phyloP scores from a whole-genome alignment of 1,140 invertebrate species.

The Adelges cooleyi region DNA sequence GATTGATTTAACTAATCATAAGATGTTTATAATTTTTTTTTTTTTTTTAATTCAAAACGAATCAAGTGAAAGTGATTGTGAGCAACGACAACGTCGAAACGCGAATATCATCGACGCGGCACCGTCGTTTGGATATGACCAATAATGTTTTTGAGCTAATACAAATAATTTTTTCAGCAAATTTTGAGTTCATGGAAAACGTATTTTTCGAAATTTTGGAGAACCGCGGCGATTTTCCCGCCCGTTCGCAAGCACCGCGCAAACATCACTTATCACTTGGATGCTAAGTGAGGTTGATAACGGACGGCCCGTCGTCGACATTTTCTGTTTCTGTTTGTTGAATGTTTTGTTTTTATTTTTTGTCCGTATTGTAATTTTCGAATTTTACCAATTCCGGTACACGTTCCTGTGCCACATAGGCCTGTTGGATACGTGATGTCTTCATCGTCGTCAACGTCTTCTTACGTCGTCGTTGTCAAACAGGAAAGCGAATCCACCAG shows the following conservation, averaged over 20 bases:
- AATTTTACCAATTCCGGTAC: too few relatives aligned
- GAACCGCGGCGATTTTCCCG: neutral
- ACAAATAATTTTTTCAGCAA: too few relatives aligned
- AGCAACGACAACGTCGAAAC: too few relatives aligned
- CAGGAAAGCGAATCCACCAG: neutral
- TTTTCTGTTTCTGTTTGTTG: conserved; percentile 4
- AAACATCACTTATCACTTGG: conserved; percentile 23
- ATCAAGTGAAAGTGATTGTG: too few relatives aligned
- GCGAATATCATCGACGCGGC: too few relatives aligned
- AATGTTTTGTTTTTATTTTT: neutral
- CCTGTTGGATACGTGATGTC: neutral
- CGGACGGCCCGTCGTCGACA: conserved; percentile 10
- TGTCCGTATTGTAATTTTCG: neutral
- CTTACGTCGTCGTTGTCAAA: conserved; percentile 12
- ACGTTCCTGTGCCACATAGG: neutral
- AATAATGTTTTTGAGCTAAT: too few relatives aligned
- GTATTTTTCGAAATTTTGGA: neutral
- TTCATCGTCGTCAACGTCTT: conserved; percentile 9
- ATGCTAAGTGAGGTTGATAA: conserved; percentile 24
- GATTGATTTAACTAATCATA: too few relatives aligned
- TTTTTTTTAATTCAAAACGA: too few relatives aligned
- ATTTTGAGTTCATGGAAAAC: too few relatives aligned
- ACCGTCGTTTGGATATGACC: too few relatives aligned
- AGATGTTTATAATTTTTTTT: too few relatives aligned
- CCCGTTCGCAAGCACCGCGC: conserved; percentile 14